A percentile compares a stretch with the other conserved stretches of the same genome.
These are phyloP conservation scores for Pissodes strobi DNA, from an alignment of 1,140 invertebrate genomes.

Conservation along the genomic window DNA sequence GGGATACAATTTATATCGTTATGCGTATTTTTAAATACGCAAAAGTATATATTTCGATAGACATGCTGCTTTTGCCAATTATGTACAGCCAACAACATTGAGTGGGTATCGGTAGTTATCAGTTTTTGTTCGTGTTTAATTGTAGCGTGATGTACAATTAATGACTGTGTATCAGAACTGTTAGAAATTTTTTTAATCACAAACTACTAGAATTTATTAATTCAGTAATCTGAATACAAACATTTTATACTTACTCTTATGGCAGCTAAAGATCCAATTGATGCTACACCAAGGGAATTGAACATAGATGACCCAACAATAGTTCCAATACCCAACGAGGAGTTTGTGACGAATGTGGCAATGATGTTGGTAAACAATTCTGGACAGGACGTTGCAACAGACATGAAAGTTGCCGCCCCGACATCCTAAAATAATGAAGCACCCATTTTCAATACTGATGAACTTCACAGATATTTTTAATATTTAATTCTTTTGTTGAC, in stretches of 20 bases:
- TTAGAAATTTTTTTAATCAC: too few species aligned
- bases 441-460: background rate
- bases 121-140: too few species aligned
- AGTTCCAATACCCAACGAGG: constrained; percentile 82
- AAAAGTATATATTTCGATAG: too few species aligned
- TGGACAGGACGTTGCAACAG: constrained; percentile 85
- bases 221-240: too few species aligned
- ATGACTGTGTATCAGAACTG: too few species aligned
- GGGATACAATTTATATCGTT: too few species aligned
- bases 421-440: constrained; percentile 68
- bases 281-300: constrained; percentile 85
- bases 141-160: too few species aligned
- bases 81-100: too few species aligned
- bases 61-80: too few species aligned
- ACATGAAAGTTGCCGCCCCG: constrained; percentile 90
- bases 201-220: too few species aligned
- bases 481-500: background rate
- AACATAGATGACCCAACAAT: constrained; percentile 88
- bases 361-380: constrained; percentile 90
- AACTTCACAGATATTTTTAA: background rate
- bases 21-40: too few species aligned
- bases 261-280: constrained; percentile 78
- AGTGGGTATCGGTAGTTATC: too few species aligned
- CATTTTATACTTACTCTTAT: constrained; percentile 64
- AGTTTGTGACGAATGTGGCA: constrained; percentile 76